Conservation (phyloP, 2,797 vertebrate species). For the Margarornis squamiger region DNA sequence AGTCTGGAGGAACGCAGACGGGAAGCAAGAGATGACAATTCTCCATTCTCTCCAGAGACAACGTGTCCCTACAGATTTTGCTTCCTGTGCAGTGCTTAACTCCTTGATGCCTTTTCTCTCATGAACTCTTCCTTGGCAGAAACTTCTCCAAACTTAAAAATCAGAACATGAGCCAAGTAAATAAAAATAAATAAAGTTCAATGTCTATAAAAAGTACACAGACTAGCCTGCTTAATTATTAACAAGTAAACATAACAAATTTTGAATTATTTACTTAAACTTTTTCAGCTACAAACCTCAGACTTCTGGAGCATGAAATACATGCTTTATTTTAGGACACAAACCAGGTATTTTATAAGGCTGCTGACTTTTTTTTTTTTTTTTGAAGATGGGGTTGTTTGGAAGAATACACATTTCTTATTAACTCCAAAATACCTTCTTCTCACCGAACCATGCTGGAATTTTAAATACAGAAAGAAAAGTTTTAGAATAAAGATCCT, state of each 20-base stretch:
- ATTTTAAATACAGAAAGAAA: conserved; percentile 30
- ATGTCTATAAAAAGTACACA: conserved; percentile 75
- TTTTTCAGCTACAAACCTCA: conserved; percentile 74
- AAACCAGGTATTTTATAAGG: conserved; percentile 60
- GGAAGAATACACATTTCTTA: conserved; percentile 10
- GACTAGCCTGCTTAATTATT: conserved; percentile 79
- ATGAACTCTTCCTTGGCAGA: not conserved
- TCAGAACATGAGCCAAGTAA: conserved; percentile 56
- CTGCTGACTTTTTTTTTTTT: not conserved
- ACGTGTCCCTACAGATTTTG: not conserved
- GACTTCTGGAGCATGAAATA: conserved; percentile 74
- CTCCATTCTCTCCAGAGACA: not conserved
- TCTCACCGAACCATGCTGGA: not conserved
- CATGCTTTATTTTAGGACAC: conserved; percentile 63
- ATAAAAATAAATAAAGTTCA: conserved; percentile 73
- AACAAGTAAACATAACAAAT: conserved; percentile 79
- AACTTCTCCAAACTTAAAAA: conserved; percentile 49
- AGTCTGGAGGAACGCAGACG: not conserved
- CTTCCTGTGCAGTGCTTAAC: conserved; percentile 30
- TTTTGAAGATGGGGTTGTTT: not conserved
- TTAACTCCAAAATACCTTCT: conserved; percentile 50
- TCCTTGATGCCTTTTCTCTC: conserved; percentile 37
- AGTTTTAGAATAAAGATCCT: not conserved
- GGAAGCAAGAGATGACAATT: not conserved
- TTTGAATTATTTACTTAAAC: conserved; percentile 80